Conservation (phyloP, 2,888 invertebrate genomes). For the Mythimna pallens region DNA sequence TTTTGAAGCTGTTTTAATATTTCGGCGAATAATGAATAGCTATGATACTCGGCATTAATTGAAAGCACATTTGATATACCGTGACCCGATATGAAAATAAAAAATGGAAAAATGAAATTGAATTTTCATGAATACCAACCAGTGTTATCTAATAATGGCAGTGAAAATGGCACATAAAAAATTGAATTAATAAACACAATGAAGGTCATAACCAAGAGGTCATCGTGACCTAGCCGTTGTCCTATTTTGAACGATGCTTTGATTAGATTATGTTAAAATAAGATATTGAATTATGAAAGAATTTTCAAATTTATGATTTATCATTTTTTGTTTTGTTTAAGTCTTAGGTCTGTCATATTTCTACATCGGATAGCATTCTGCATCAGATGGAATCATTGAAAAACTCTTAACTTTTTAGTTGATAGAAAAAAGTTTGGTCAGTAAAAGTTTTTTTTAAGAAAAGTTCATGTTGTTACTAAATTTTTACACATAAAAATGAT, state of each 20-base stretch:
- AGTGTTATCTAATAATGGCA: constrained; percentile 25
- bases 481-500: too few species aligned
- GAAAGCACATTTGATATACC: constrained; percentile 49
- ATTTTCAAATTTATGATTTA: too few species aligned
- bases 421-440: too few species aligned
- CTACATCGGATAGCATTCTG: too few species aligned
- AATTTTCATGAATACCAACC: constrained; percentile 26
- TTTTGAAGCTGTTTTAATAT: constrained; percentile 54
- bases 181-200: constrained; percentile 27
- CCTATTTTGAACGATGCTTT: neutral
- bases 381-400: too few species aligned
- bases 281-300: neutral
- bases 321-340: too few species aligned
- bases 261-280: neutral
- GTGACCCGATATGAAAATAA: constrained; percentile 36
- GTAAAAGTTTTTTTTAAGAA: too few species aligned
- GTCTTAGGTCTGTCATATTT: too few species aligned
- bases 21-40: constrained; percentile 43
- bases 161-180: constrained; percentile 17
- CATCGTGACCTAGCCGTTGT: constrained; percentile 1
- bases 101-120: constrained; percentile 22
- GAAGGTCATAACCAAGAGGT: neutral
- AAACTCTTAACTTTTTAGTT: too few species aligned
- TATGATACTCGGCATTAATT: constrained; percentile 47
- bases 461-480: too few species aligned